These are phyloP conservation scores for Oryzias melastigma DNA, from an alignment of 2,113 vertebrate genomes.

Conservation along the genomic window DNA sequence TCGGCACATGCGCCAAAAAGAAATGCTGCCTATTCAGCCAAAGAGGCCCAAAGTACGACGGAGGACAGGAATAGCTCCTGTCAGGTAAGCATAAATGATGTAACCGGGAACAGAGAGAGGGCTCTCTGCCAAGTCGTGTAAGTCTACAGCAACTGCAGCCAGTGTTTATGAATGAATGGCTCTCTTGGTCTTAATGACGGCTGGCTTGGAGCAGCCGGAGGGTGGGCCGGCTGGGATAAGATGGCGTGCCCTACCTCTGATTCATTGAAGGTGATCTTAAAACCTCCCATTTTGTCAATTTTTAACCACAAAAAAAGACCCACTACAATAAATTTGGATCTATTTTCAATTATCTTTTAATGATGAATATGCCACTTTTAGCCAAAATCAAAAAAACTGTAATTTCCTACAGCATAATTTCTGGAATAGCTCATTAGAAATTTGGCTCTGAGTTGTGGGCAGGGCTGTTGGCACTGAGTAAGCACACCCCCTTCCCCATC, in stretches of 20 bases:
- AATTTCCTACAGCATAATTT: no score
- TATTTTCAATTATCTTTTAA: no score
- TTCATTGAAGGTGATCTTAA: slow-evolving; percentile 37
- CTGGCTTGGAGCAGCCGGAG: slow-evolving; percentile 41
- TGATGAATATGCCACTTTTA: no score
- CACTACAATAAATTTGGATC: no score
- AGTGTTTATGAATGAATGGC: slow-evolving; percentile 71
- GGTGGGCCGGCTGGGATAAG: slow-evolving; percentile 31
- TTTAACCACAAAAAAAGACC: neutral
- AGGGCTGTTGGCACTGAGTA: no score
- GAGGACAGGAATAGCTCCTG: slow-evolving; percentile 71
- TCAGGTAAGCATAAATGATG: slow-evolving; percentile 73
- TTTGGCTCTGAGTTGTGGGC: no score
- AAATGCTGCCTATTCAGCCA: slow-evolving; percentile 52
- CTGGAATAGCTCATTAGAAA: no score
- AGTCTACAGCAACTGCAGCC: slow-evolving; percentile 56
- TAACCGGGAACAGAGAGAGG: slow-evolving; percentile 56
- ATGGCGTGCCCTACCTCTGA: slow-evolving; percentile 18
- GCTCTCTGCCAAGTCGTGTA: slow-evolving; percentile 64
- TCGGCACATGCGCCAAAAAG: slow-evolving; percentile 50
- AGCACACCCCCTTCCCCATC: no score
- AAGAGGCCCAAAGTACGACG: slow-evolving; percentile 44
- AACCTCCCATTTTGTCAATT: neutral
- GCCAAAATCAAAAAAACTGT: no score
- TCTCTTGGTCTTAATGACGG: slow-evolving; percentile 46